These are phyloP conservation scores for Tragopan temminckii DNA, from an alignment of 2,797 vertebrate genomes.

Conservation along the genomic window DNA sequence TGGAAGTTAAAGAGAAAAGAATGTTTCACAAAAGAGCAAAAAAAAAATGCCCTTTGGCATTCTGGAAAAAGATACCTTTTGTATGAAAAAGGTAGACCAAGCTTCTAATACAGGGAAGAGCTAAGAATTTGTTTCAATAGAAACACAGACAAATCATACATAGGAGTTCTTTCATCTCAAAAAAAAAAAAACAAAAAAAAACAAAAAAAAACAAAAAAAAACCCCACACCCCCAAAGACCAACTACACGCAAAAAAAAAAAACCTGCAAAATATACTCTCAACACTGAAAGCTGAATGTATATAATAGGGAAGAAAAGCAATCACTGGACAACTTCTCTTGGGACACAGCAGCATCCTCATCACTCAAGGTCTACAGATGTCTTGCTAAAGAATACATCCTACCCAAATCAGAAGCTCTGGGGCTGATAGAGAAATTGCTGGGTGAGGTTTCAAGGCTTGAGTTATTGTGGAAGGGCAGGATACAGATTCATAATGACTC, in stretches of 20 bases:
- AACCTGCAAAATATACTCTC: not conserved
- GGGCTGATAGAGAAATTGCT: not conserved
- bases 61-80: not conserved
- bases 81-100: not conserved
- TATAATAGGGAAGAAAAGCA: not conserved
- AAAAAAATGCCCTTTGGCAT: not conserved
- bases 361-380: not conserved
- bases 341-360: not conserved
- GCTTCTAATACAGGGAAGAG: not conserved
- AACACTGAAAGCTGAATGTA: not conserved
- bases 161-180: not conserved
- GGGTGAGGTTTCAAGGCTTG: not conserved
- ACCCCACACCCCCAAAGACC: too few relatives aligned
- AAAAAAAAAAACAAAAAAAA: not conserved
- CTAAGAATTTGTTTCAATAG: not conserved
- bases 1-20: not conserved
- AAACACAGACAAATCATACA: too few relatives aligned
- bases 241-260: not conserved
- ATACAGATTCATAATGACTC: not conserved
- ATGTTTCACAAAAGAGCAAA: not conserved
- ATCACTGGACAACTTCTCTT: not conserved
- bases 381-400: not conserved
- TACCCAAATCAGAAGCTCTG: not conserved
- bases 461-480: not conserved
- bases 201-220: too few relatives aligned